Evolutionary conservation across 2,113 vertebrate genomes (phyloP).

Genomic region (Alces alces): DNA sequence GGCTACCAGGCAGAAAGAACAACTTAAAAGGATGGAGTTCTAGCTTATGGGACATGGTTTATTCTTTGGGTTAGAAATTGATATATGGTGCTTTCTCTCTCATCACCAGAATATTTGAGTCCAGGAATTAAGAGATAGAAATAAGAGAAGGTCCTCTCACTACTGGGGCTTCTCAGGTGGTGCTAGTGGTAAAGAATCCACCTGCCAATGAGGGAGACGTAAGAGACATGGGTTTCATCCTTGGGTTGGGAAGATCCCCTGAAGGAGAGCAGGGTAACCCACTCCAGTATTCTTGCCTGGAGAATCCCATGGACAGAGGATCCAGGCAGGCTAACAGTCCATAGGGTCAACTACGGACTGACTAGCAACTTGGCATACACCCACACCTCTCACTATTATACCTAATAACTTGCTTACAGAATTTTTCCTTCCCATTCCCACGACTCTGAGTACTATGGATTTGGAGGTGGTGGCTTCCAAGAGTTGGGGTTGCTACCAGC

Average conservation of each 20-base stretch:
- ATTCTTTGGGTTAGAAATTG: background rate
- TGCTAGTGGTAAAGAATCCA: background rate
- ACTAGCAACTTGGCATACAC: background rate
- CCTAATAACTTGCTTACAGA: background rate
- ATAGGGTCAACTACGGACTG: background rate
- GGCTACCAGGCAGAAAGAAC: background rate
- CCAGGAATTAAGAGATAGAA: background rate
- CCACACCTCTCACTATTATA: background rate
- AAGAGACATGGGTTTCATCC: background rate
- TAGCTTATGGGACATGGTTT: rapidly evolving
- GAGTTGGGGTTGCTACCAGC: no score
- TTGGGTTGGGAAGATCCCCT: background rate
- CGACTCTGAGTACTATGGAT: background rate
- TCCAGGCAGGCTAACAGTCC: background rate
- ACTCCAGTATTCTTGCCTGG: background rate
- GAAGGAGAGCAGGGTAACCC: background rate
- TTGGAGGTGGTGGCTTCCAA: background rate
- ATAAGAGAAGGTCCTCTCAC: background rate
- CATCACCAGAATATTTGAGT: background rate
- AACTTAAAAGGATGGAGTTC: background rate
- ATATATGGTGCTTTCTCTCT: background rate
- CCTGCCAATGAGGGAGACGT: background rate
- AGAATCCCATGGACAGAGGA: background rate
- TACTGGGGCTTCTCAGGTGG: background rate
- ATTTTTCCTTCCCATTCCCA: background rate